phyloP scores from a whole-genome alignment of 2,797 vertebrate species.

The Semaprochilodus insignis region DNA sequence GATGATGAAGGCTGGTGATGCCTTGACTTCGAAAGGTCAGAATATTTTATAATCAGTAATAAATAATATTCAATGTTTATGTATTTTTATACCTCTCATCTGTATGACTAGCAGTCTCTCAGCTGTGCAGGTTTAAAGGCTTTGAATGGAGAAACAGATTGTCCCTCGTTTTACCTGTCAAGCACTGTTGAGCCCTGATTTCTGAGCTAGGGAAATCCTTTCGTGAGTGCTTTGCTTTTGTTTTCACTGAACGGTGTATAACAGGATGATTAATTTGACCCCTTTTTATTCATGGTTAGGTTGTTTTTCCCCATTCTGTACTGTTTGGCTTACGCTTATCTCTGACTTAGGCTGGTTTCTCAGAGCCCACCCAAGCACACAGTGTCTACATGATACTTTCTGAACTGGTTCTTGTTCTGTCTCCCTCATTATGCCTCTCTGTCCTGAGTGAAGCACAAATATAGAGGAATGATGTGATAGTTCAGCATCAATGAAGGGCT shows the following conservation, averaged over 20 bases:
- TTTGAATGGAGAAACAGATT: background rate
- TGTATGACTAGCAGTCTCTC: too few relatives aligned
- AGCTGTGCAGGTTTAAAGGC: background rate
- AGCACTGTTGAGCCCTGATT: background rate
- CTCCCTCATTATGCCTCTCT: background rate
- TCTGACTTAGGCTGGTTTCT: background rate
- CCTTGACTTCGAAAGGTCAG: too few relatives aligned
- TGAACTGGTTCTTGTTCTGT: background rate
- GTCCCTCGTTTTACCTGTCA: background rate
- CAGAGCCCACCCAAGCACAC: background rate
- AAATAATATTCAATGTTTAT: too few relatives aligned
- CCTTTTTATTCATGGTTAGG: background rate
- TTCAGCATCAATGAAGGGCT: constrained; percentile 21
- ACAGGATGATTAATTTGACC: background rate
- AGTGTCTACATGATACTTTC: background rate
- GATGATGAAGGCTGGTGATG: too few relatives aligned
- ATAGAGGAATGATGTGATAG: constrained; percentile 1
- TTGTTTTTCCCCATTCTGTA: background rate
- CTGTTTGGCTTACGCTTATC: background rate
- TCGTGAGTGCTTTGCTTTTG: background rate
- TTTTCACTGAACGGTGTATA: background rate
- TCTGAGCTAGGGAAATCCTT: background rate
- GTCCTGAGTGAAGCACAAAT: background rate
- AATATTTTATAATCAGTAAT: too few relatives aligned
- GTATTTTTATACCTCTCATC: too few relatives aligned